Evolutionary conservation across 37 sponge, comb jelly and placozoan genomes (phyloP), one percentile per base, ranked within the genome.

Genomic region (Axinella damicornis): DNA sequence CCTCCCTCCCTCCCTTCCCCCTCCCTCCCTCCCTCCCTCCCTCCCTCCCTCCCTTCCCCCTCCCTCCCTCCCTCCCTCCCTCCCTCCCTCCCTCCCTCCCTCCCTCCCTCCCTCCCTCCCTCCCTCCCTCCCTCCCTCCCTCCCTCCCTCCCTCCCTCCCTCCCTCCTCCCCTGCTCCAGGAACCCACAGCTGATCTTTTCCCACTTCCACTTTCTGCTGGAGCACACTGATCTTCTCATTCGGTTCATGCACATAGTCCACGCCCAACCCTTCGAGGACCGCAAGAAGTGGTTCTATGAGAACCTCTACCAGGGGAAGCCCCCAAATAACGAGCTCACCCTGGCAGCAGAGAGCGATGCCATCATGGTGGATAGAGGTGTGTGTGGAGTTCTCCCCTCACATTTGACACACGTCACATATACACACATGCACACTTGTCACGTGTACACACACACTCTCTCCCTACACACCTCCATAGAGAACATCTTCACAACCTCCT

Each of bases 221-320:
- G 91, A 93, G 74, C 30, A 78, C 41, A 82, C 75, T 33, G 91
- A 79, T 46, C 89, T 96, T 9, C 65, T 93, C 18, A 66, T 52
- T 17, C 69, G 88, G 28, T 96, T 96, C 77, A 87, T 96, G 69
- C 88, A 93, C 76, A 89, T 93, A 2, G 85, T 96, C 33, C 87
- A 77, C 5, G 82, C 82, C 28, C 92, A 91, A 89, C 91, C 94
- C 16, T 96, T 93, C 87, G 93, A 96, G 6, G 82, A 82, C 54
- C 79, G 98, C 58, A 90, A 90, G 64, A 85, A 95, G 52, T 98
- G 98, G 98, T 98, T 98, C 78, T 98, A 95, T 87, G 98, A 98
- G 73, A 98, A 98, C 75, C 87, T 98, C 27, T 89, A 95, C 60
- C 35, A 71, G 15, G 88, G 73, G 36, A 82, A 78, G 15, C 70